Percentiles rank a stretch among this genome's conserved stretches.
Conservation (phyloP, 2,797 vertebrate species). For the Poeciliopsis infans region DNA sequence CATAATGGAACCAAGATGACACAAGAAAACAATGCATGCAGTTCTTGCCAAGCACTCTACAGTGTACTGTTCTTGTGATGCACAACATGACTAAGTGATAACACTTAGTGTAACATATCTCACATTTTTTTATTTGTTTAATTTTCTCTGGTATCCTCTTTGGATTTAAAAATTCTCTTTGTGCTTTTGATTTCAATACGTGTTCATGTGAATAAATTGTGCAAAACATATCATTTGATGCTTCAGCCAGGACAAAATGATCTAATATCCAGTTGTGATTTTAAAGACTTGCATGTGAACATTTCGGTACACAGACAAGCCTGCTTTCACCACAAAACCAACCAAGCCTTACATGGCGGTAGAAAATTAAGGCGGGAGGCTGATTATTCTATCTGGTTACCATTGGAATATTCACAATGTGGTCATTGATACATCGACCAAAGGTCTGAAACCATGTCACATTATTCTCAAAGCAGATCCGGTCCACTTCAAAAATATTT, state of each 20-base stretch:
- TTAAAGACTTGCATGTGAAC: background rate
- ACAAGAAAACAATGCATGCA: constrained; percentile 12
- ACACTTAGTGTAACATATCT: background rate
- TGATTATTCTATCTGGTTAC: background rate
- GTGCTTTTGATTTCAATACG: background rate
- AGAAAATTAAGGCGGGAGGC: background rate
- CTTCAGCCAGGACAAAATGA: background rate
- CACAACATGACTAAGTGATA: background rate
- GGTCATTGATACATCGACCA: background rate
- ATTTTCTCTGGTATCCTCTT: background rate
- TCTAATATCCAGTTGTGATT: background rate
- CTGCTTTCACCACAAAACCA: background rate
- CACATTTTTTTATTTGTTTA: background rate
- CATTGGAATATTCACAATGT: background rate
- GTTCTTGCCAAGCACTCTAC: background rate
- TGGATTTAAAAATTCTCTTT: background rate
- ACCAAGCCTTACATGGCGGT: background rate
- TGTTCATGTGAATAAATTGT: background rate
- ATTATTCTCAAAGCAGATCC: background rate
- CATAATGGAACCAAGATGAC: constrained; percentile 3
- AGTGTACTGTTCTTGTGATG: background rate
- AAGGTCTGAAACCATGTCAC: background rate
- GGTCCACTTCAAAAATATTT: background rate
- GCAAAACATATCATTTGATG: background rate
- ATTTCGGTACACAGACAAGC: background rate